Evolutionary conservation across 2,797 vertebrate genomes (phyloP), one percentile per base, ranked within the genome.

Genomic region (Allobates femoralis): DNA sequence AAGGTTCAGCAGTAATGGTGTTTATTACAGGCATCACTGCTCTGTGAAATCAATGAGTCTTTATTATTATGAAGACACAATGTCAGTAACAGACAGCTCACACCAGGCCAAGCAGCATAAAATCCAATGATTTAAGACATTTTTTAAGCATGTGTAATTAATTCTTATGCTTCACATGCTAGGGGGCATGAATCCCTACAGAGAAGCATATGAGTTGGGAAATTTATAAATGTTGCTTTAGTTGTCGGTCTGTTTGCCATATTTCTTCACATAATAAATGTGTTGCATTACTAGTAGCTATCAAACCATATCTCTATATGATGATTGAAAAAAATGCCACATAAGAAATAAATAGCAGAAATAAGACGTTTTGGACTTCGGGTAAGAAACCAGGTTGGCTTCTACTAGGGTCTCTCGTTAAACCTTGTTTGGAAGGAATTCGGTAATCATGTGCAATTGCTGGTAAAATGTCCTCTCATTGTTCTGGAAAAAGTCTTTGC

Each of bases 21-120:
- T 14, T 73, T 73, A 73, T 73, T 46, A 46, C 69, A 73, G 69
- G 69, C 37, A 73, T 46, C 69, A 73, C 18, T 73, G 12, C 37
- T 73, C 37, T 11, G 50, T 46, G 21, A 23, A 71, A 37, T 73
- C 69, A 46, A 50, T 73, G 26, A 71, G 23, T 71, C 67, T 71
- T 71, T 71, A 71, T 41, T 71, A 21, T 34, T 41, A 34, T 41
- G 67, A 71, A 41, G 67, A 41, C 32, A 34, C 34, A 41, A 23
- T 23, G 34, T 12, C 69, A 73, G 69, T 50, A 46, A 73, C 7
- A 26, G 69, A 26, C 69, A 73, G 37, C 69, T 50, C 69, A 50
- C 23, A 50, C 37, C 37, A 8, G n/a, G 37, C 21, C 41, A 73
- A 73, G 16, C 46, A 26, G 37, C 23, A 73, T 23, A 73, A 73